Evolutionary conservation across 37 sponge, comb jelly and placozoan species (phyloP), one percentile per base, ranked within the genome.

Genomic region (Mnemiopsis leidyi): DNA sequence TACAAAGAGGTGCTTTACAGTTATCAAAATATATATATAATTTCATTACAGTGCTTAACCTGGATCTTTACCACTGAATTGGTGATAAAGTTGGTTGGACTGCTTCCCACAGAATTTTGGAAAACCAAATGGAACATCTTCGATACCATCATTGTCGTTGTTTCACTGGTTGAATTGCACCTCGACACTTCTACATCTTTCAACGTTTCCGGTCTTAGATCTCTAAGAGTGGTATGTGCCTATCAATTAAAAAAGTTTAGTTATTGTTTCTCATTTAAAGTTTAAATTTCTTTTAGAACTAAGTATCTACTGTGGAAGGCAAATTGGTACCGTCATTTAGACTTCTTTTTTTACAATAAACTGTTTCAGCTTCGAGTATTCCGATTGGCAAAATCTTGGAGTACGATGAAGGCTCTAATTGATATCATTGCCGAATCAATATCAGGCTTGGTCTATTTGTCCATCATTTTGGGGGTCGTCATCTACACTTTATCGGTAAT

Each of bases 361-460:
- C 26, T 71, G 2, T 85, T 85, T 85, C 93, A 93, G 93, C 32
- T 93, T 35, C 23, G 94, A 39, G 94, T 93, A 20, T 83, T 93
- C 38, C 7, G 76, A 38, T 76, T 93, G 38, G 85, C 94, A 5
- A 68, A 76, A 34, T 93, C 94, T 25, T 93, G 94, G 94, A 93
- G 79, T 29, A 88, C 94, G 26, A 93, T 93, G 94, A 93, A 69
- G 0, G 75, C 94, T 1, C 71, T 93, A 0, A 68, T 93, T 23
- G 69, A 69, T 30, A 69, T 88, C 48, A 93, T 93, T 29, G 83
- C 73, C 1, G 48, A 69, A 36, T 69, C 92, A 21, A 38, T 93
- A 25, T 85, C 88, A 2, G 94, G 71, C 20, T 37, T 93, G 29
- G 69, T 82, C 21, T 76, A 93, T 39, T 18, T 93, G 92, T 69